phyloP scores from a whole-genome alignment of 2,113 vertebrate species.

The Tapirus terrestris region DNA sequence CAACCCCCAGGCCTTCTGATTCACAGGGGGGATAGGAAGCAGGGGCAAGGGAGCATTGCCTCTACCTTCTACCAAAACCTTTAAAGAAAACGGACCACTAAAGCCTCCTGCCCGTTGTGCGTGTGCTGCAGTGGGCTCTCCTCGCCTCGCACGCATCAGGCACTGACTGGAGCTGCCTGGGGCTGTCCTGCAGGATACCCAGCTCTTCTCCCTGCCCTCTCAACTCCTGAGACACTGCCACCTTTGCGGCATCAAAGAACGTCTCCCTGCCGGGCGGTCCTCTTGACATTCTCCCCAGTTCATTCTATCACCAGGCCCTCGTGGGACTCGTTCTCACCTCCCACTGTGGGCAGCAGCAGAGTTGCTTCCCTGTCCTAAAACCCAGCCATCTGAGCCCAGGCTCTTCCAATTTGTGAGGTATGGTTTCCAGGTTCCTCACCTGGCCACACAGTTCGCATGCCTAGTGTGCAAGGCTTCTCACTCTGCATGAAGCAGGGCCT shows the following conservation, averaged over 20 bases:
- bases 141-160: neutral
- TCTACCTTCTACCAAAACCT: neutral
- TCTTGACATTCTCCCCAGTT: neutral
- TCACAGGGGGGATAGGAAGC: neutral
- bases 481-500: neutral
- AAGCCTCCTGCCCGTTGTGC: neutral
- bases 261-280: neutral
- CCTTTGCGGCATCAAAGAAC: neutral
- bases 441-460: neutral
- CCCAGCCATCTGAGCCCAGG: neutral
- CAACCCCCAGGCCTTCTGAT: neutral
- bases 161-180: neutral
- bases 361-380: neutral
- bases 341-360: neutral
- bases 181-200: neutral
- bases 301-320: neutral
- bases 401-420: neutral
- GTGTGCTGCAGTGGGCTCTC: no score
- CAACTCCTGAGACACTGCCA: neutral
- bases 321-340: neutral
- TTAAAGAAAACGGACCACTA: rapidly evolving
- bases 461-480: neutral
- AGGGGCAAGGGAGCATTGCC: neutral
- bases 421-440: neutral
- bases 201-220: neutral